Evolutionary conservation across 2,888 invertebrate species (phyloP), one percentile per base, ranked within the genome.

Genomic region (Drosophila diplacantha): DNA sequence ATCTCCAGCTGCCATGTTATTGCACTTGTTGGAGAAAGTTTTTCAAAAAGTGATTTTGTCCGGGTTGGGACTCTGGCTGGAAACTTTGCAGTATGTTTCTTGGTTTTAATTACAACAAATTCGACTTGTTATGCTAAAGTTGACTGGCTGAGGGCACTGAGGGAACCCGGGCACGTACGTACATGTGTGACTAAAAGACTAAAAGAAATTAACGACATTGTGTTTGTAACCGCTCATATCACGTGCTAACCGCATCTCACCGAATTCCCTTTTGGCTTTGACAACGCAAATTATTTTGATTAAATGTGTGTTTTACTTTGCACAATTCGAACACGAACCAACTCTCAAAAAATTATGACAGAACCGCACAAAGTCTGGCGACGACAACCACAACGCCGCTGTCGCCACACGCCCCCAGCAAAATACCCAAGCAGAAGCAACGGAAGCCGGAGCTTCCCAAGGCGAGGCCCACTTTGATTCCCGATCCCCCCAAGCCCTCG

Each of bases 1-100:
- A 79, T 79, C 78, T 79, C 81, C 79, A 81, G 83, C 83, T 83
- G 83, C 81, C 79, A 81, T 79, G 83, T 79, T 79, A 83, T 79
- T 79, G 83, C 78, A 79, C 78, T 81, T 83, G 81, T 79, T 83
- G 78, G 81, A 69, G 22, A 81, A 79, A 83, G 69, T 79, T 79
- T 75, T 73, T 75, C 68, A 78, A 75, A 81, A 79, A 79, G 78
- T 83, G 78, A 79, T 79, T 79, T 75, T 78, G 72, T 64, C 66
- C 64, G 78, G 63, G 64, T 51, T 66, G 56, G 46, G 22, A 11
- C 41, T 47, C 39, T 56, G 50, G 37, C 39, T 43, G 37, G 26
- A 52, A 80, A 82, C 62, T 82, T 80, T 59, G 46, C 70, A 68
- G 72, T 79, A 74, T 79, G 80, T 81, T 79, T 74, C 73, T 81